A percentile compares a stretch with the other conserved stretches of the same genome.
Conservation (phyloP, 2,888 invertebrate species). For the Harpalus rufipes region DNA sequence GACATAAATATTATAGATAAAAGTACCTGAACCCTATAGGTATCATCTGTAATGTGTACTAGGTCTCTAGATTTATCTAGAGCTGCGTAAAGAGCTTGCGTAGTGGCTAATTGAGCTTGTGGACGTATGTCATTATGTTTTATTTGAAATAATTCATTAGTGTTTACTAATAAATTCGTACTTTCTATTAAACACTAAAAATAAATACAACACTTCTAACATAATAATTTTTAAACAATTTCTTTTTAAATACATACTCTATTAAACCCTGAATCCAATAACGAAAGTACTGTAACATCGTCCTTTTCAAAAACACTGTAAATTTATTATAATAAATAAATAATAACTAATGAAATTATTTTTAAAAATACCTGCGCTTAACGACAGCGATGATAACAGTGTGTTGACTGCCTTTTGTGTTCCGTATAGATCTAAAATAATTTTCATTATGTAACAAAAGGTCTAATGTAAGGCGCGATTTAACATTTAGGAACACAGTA, state of each 20-base stretch:
- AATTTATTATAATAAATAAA: not conserved
- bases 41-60: conserved; percentile 92
- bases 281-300: conserved; percentile 87
- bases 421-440: conserved; percentile 84
- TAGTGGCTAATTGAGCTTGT: conserved; percentile 88
- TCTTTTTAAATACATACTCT: conserved; percentile 82
- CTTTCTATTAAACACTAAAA: conserved; percentile 85
- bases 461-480: too few species aligned
- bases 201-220: conserved; percentile 22
- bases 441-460: too few species aligned
- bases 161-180: conserved; percentile 81
- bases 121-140: conserved; percentile 88
- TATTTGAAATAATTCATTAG: conserved; percentile 87
- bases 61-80: conserved; percentile 92
- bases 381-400: conserved; percentile 91
- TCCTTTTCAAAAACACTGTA: conserved; percentile 90
- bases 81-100: conserved; percentile 90
- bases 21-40: conserved; percentile 87
- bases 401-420: conserved; percentile 87
- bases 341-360: not conserved
- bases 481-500: too few species aligned
- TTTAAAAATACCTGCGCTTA: conserved; percentile 87
- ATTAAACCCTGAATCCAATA: conserved; percentile 92
- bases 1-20: not conserved
- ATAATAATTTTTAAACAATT: not conserved